Conservation (phyloP, 2,113 vertebrate genomes). For the Elanus axillaris region DNA sequence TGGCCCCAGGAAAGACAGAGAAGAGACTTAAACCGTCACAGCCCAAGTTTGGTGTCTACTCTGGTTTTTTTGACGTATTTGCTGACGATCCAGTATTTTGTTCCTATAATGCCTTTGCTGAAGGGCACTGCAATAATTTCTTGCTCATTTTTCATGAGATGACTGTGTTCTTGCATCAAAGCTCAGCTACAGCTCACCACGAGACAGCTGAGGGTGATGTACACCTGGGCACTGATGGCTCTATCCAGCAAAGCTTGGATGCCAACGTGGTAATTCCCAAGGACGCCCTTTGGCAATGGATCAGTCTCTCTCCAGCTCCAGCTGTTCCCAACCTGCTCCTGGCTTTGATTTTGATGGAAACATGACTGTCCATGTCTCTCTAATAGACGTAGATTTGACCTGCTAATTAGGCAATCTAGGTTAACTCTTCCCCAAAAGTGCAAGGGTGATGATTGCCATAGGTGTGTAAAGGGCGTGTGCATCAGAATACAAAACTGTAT, state of each 20-base stretch:
- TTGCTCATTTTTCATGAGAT: not conserved
- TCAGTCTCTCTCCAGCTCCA: not conserved
- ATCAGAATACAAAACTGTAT: not conserved
- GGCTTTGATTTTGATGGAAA: not conserved
- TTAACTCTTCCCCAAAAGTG: not conserved
- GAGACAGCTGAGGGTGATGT: accelerated
- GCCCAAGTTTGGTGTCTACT: not conserved
- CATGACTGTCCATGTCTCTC: not conserved
- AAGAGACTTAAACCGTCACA: not conserved
- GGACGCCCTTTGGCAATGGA: not conserved
- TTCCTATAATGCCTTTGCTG: not conserved
- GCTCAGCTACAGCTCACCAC: not conserved
- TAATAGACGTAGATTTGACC: not conserved
- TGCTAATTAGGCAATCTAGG: not conserved
- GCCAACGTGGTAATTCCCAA: not conserved
- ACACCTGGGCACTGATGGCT: not conserved
- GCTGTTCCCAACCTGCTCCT: not conserved
- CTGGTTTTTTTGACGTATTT: accelerated
- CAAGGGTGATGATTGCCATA: accelerated
- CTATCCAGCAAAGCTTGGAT: accelerated
- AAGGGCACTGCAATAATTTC: not conserved
- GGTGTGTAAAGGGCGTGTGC: not conserved
- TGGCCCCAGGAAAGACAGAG: not conserved
- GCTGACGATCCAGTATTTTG: accelerated
- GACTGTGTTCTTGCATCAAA: not conserved